Evolutionary conservation across 1,140 invertebrate species (phyloP), one percentile per base, ranked within the genome.

Genomic region (Brachionus sp.): DNA sequence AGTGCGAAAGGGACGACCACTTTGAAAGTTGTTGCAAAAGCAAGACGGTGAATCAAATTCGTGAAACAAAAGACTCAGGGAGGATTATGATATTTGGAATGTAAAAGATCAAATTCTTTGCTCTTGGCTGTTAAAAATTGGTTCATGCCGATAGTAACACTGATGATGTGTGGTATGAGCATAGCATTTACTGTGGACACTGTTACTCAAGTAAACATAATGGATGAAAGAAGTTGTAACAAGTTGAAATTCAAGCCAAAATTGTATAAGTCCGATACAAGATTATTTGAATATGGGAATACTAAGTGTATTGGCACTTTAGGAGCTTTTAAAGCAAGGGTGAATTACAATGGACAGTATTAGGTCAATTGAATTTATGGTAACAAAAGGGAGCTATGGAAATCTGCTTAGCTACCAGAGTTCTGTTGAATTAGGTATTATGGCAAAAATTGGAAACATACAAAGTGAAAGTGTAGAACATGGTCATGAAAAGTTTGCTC

Each of bases 331-430:
- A 62, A 62, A 23, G 25, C 64, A 29, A 29, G 23, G 33, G 64
- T 68, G 13, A 68, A 68, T 29, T 35, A 35, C 64, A 68, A 68
- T 35, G 64, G 13, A 68, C 23, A 68, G 12, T 68, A n/a, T 12
- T 13, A 68, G 33, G 33, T 68, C 64, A 68, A 68, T 68, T 35
- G 13, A 35, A 68, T 68, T 68, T 68, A 35, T 68, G 23, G 64
- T 35, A 35, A 68, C 64, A 29, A 68, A 35, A 68, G 25, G 64
- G 13, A 68, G 29, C 13, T 68, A 33, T 68, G 64, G 64, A 68
- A 68, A 68, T 68, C 33, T 68, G 33, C 23, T 68, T 35, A 68
- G 64, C 33, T 35, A 68, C n/a, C 23, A 35, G 29, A 68, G 25
- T 35, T 68, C 25, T 33, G 23, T 68, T 33, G 29, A 68, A 35